A percentile compares a stretch with the other conserved stretches of the same genome.
Conservation (phyloP, 2,113 vertebrate genomes). For the Phylloscopus trochilus region DNA sequence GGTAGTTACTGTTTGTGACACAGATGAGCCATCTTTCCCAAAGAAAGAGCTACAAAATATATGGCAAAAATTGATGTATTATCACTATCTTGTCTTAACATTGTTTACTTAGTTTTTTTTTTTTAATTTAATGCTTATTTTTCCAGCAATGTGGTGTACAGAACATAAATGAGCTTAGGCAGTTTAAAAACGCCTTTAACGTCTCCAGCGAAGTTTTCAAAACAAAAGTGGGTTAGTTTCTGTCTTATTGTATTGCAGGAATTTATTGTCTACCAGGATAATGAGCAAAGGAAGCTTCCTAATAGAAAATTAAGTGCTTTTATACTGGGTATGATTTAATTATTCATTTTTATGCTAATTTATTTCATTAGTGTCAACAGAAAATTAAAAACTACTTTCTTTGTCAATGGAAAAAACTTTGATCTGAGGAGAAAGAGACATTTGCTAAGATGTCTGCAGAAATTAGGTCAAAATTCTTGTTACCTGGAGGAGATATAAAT, state of each 20-base stretch:
- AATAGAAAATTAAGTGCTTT: not conserved
- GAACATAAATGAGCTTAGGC: not conserved
- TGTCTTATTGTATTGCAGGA: not conserved
- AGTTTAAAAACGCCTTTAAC: not conserved
- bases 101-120: fast-evolving
- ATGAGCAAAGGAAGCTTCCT: not conserved
- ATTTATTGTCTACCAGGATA: not conserved
- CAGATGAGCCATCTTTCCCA: not conserved
- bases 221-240: not conserved
- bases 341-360: not conserved
- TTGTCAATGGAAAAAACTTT: not conserved
- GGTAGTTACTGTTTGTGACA: not conserved
- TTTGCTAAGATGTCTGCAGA: not conserved
- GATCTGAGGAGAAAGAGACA: not conserved
- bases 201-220: not conserved
- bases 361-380: not conserved
- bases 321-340: not conserved
- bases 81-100: not conserved
- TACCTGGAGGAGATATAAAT: not conserved
- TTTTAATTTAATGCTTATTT: not conserved
- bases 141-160: not conserved
- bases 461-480: not conserved
- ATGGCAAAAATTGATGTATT: not conserved
- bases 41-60: not conserved
- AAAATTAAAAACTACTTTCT: not conserved